Conservation (phyloP, 2,113 vertebrate genomes). For the Origma solitaria region DNA sequence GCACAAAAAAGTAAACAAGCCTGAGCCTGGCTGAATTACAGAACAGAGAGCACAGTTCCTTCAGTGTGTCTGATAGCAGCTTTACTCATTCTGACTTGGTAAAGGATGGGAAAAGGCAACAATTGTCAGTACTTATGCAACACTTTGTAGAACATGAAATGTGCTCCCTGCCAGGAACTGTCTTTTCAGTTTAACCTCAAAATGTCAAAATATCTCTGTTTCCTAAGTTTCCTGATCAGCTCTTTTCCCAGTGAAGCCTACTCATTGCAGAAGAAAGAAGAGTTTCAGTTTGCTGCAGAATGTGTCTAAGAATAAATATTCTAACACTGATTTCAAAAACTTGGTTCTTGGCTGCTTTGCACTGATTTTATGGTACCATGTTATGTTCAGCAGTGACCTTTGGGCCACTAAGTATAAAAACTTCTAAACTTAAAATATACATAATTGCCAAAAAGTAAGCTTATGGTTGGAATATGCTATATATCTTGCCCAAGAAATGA, state of each 20-base stretch:
- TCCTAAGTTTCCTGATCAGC: neutral
- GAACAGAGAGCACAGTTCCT: slow-evolving; percentile 20
- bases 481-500: neutral
- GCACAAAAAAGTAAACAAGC: slow-evolving; percentile 24
- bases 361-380: neutral
- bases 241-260: neutral
- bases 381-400: neutral
- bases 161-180: slow-evolving; percentile 10
- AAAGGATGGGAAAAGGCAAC: neutral
- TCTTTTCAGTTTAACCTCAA: slow-evolving; percentile 64
- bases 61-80: neutral
- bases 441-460: neutral
- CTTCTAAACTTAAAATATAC: neutral
- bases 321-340: neutral
- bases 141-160: slow-evolving; percentile 40
- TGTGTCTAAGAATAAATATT: neutral
- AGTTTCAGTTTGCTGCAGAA: neutral
- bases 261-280: neutral
- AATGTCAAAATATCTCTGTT: slow-evolving; percentile 45
- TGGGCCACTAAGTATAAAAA: neutral
- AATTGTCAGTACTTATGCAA: slow-evolving; percentile 25
- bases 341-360: neutral
- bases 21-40: neutral
- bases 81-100: neutral
- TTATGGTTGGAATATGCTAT: neutral